Percentiles rank a stretch among this genome's conserved stretches.
These are phyloP conservation scores for Pungitius pungitius DNA, from an alignment of 2,113 vertebrate genomes.

Conservation along the genomic window DNA sequence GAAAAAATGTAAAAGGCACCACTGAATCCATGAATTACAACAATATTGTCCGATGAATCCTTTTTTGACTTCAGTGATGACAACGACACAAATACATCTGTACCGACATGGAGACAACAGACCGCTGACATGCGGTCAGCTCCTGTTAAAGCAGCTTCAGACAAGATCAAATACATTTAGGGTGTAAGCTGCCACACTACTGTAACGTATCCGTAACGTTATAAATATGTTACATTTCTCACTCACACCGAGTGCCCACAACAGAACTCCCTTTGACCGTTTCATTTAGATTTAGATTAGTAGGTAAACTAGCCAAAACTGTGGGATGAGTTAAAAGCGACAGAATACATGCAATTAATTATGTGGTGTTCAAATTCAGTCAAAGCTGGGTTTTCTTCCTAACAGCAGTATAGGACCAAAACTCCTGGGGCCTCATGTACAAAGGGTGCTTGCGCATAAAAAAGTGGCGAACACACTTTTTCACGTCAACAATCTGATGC, in stretches of 20 bases:
- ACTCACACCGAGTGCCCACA: no score
- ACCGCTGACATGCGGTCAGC: no score
- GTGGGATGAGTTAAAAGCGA: neutral
- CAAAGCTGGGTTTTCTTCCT: no score
- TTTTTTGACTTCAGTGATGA: constrained; percentile 25
- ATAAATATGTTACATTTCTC: neutral
- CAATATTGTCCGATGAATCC: neutral
- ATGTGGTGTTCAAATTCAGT: no score
- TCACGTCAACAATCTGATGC: no score
- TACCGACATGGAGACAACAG: neutral
- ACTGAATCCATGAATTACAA: neutral
- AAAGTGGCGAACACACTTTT: no score
- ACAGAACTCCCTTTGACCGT: neutral
- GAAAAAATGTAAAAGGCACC: no score
- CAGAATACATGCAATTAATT: neutral
- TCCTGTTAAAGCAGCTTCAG: no score
- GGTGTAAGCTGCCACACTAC: neutral
- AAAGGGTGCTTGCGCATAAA: no score
- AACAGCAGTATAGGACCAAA: no score
- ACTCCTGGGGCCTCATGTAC: no score
- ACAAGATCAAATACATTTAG: neutral
- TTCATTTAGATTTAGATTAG: neutral
- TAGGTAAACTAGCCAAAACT: neutral
- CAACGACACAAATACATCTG: constrained; percentile 64
- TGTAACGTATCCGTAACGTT: no score